Evolutionary conservation across 2,113 vertebrate species (phyloP).

Genomic region (Oxyura jamaicensis): DNA sequence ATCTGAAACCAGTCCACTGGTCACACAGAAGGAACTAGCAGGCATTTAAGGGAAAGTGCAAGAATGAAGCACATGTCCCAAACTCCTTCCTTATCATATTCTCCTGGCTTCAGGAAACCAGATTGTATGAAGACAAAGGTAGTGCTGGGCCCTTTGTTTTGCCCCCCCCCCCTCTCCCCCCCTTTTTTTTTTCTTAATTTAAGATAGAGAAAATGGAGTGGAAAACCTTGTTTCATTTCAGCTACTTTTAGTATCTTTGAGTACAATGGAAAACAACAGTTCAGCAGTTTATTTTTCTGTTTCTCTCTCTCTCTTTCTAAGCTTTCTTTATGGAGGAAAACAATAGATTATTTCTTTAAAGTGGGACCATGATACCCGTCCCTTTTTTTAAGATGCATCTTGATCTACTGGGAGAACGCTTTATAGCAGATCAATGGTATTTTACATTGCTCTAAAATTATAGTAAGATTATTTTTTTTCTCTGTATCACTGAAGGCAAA

Average conservation of each 20-base stretch:
- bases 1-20: background rate
- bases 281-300: background rate
- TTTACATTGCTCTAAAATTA: background rate
- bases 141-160: background rate
- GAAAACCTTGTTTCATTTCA: background rate
- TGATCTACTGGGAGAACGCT: background rate
- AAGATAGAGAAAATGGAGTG: background rate
- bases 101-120: background rate
- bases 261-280: background rate
- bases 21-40: background rate
- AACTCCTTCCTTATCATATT: background rate
- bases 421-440: background rate
- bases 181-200: too few relatives aligned
- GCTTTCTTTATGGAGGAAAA: background rate
- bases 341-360: background rate
- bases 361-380: background rate
- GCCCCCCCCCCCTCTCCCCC: too few relatives aligned
- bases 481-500: background rate
- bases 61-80: background rate
- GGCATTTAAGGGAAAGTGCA: background rate
- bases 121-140: background rate
- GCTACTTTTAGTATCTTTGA: background rate
- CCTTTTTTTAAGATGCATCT: background rate
- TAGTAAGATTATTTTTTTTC: background rate
- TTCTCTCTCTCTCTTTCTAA: background rate